Evolutionary conservation across 1,140 invertebrate genomes (phyloP).

Genomic region (Zaprionus vittiger): DNA sequence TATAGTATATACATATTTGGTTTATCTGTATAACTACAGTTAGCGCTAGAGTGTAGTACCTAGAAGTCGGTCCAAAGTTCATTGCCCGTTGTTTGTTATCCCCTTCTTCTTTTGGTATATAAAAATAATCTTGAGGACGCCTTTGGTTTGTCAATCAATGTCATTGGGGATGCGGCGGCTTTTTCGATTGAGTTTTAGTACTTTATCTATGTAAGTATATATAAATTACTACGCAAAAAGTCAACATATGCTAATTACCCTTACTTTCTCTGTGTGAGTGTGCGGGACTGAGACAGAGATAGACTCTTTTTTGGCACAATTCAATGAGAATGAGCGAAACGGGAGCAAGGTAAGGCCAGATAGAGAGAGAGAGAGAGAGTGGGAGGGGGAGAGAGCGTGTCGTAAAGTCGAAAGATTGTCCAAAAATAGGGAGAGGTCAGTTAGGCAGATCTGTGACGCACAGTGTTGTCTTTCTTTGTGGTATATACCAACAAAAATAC

Average conservation of each 20-base stretch:
- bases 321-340: conserved; percentile 42
- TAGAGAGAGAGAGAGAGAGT: not conserved
- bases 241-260: conserved; percentile 46
- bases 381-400: conserved; percentile 26
- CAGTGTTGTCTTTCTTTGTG: not conserved
- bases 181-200: not conserved
- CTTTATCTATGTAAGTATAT: conserved; percentile 1
- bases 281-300: not conserved
- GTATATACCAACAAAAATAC: conserved; percentile 6
- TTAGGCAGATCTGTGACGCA: not conserved
- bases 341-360: not conserved
- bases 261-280: conserved; percentile 21
- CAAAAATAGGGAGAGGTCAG: conserved; percentile 8
- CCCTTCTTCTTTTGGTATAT: conserved; percentile 11
- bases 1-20: conserved; percentile 12
- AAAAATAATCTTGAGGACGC: conserved; percentile 33
- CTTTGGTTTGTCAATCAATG: not conserved
- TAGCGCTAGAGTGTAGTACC: conserved; percentile 16
- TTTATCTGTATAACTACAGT: conserved; percentile 28
- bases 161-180: not conserved
- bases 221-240: conserved; percentile 33
- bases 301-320: conserved; percentile 37
- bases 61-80: conserved; percentile 22
- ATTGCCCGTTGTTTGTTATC: conserved; percentile 23
- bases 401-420: conserved; percentile 37